Evolutionary conservation across 2,113 vertebrate genomes (phyloP).

Genomic region (Istiophorus platypterus): DNA sequence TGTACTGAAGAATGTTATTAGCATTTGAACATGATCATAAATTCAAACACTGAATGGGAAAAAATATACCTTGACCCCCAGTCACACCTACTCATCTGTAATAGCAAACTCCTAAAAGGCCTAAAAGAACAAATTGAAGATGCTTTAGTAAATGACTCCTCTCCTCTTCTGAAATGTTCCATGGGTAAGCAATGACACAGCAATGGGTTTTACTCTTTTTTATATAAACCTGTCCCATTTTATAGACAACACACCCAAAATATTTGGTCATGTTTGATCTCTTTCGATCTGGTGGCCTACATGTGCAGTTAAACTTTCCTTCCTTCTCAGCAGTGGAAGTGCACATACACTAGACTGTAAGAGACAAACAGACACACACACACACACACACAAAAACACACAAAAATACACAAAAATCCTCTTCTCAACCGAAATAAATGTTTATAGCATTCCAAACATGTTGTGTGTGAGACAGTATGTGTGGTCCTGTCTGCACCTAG

Average conservation of each 20-base stretch:
- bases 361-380: slow-evolving; percentile 21
- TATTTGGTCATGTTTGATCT: slow-evolving; percentile 70
- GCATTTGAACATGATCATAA: not conserved
- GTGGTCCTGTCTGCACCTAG: slow-evolving; percentile 86
- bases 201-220: slow-evolving; percentile 25
- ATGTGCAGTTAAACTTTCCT: slow-evolving; percentile 58
- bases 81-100: not conserved
- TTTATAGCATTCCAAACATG: slow-evolving; percentile 86
- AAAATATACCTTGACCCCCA: not conserved
- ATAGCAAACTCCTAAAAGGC: not conserved
- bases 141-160: not conserved
- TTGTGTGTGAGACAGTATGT: slow-evolving; percentile 81
- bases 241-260: slow-evolving; percentile 63
- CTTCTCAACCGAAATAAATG: slow-evolving; percentile 83
- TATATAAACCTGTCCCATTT: slow-evolving; percentile 58
- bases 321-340: slow-evolving; percentile 37
- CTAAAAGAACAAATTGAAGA: not conserved
- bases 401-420: slow-evolving; percentile 42
- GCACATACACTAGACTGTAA: not conserved
- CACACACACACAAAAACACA: slow-evolving; percentile 12
- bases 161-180: slow-evolving; percentile 25
- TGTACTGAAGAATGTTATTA: no score
- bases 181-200: slow-evolving; percentile 51
- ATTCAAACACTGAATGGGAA: slow-evolving; percentile 28
- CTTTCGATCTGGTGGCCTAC: slow-evolving; percentile 57